These are phyloP conservation scores for Drosophila conformis DNA, from an alignment of 2,888 invertebrate genomes.

Conservation along the genomic window DNA sequence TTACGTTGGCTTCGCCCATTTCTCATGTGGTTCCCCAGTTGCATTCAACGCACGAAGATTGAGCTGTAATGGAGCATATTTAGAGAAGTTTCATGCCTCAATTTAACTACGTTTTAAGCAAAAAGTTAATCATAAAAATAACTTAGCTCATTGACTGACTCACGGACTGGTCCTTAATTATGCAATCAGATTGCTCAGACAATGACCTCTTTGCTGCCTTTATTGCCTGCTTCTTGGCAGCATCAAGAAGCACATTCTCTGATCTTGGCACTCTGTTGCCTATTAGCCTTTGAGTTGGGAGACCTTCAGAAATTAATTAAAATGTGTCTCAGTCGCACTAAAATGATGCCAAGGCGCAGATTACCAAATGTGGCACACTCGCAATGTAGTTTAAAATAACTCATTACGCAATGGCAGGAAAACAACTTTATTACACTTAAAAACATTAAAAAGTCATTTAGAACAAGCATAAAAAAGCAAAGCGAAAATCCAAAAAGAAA, in stretches of 20 bases:
- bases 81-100: neutral
- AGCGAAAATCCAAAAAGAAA: constrained; percentile 21
- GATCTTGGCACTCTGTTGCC: constrained; percentile 59
- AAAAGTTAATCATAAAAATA: neutral
- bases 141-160: neutral
- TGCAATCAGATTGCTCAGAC: neutral
- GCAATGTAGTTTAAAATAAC: constrained; percentile 53
- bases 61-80: constrained; percentile 20
- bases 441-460: constrained; percentile 77
- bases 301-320: constrained; percentile 61
- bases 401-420: constrained; percentile 68
- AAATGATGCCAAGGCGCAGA: constrained; percentile 62
- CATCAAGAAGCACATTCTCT: constrained; percentile 34
- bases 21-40: constrained; percentile 16
- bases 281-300: constrained; percentile 38
- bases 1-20: constrained; percentile 25
- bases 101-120: neutral
- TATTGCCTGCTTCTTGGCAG: constrained; percentile 5
- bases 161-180: neutral
- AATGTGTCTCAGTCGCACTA: constrained; percentile 49
- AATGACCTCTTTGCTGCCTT: constrained; percentile 1
- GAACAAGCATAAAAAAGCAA: constrained; percentile 61
- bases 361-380: constrained; percentile 65
- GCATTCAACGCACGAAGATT: constrained; percentile 20
- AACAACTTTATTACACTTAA: constrained; percentile 75